Conservation (phyloP, 2,888 invertebrate genomes). For the Scrobipalpa atriplicella region DNA sequence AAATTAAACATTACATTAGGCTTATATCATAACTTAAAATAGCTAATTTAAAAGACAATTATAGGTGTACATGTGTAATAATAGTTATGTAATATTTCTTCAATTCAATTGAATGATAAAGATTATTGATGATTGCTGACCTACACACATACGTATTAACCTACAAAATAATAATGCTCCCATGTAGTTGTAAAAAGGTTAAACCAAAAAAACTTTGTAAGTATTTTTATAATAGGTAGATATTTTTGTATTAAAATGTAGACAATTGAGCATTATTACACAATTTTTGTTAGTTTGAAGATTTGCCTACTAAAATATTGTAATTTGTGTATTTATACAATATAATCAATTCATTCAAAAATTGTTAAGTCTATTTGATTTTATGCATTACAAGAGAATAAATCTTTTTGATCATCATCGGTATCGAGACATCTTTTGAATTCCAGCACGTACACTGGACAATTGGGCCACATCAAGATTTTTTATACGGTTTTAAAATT, state of each 20-base stretch:
- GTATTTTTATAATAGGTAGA: background rate
- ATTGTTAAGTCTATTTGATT: too few species aligned
- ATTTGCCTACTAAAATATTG: background rate
- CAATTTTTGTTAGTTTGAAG: background rate
- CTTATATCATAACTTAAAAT: too few species aligned
- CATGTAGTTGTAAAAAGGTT: background rate
- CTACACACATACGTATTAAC: background rate
- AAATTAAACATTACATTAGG: too few species aligned
- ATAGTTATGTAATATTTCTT: constrained; percentile 2
- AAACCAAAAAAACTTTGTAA: background rate
- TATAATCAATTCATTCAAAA: too few species aligned
- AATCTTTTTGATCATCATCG: too few species aligned
- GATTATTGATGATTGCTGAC: background rate
- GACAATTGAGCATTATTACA: too few species aligned
- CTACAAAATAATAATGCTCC: background rate
- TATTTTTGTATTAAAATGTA: background rate
- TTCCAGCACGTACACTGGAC: too few species aligned
- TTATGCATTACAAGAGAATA: too few species aligned
- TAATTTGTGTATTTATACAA: background rate
- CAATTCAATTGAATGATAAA: background rate
- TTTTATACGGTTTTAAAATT: too few species aligned
- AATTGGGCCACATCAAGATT: too few species aligned
- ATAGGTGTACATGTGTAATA: background rate
- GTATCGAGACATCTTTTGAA: too few species aligned
- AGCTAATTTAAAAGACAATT: too few species aligned